Percentiles rank a stretch among this genome's conserved stretches.
These are phyloP conservation scores for Nasonia vitripennis DNA, from an alignment of 1,140 invertebrate species.

Conservation along the genomic window DNA sequence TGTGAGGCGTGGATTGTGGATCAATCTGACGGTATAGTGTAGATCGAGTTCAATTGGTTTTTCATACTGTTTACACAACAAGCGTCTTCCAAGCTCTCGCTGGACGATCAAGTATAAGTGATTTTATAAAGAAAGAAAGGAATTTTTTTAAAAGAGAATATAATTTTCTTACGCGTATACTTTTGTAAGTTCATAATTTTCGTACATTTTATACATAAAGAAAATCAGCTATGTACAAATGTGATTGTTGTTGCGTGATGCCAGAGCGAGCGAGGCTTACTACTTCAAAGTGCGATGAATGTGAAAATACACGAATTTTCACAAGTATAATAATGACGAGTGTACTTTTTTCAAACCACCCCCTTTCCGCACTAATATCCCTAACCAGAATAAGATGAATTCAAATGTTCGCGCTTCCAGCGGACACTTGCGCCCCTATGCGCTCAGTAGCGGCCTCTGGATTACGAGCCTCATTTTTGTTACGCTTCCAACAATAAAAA, in stretches of 20 bases:
- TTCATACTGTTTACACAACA: neutral
- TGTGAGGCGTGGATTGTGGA: slow-evolving; percentile 32
- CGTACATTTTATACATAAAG: slow-evolving; percentile 38
- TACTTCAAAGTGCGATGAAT: slow-evolving; percentile 2
- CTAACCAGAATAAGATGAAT: neutral
- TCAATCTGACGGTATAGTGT: slow-evolving; percentile 23
- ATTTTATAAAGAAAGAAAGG: neutral
- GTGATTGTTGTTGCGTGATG: slow-evolving; percentile 21
- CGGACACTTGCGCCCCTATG: too few relatives aligned
- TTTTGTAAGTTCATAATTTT: slow-evolving; percentile 47
- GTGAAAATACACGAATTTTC: slow-evolving; percentile 44
- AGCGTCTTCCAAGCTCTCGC: neutral
- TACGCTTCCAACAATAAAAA: neutral
- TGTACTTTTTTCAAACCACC: neutral
- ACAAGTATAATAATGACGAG: slow-evolving; percentile 12
- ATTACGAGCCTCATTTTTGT: too few relatives aligned
- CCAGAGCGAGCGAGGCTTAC: slow-evolving; percentile 2
- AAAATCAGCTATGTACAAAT: slow-evolving; percentile 34
- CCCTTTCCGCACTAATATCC: too few relatives aligned
- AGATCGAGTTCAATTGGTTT: neutral
- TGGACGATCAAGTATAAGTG: slow-evolving; percentile 1
- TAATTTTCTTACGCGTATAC: slow-evolving; percentile 30
- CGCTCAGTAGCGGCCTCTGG: neutral
- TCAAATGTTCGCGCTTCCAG: neutral
- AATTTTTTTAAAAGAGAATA: slow-evolving; percentile 42